Evolutionary conservation across 2,888 invertebrate species (phyloP), one percentile per base, ranked within the genome.

Genomic region (Neria commutata): DNA sequence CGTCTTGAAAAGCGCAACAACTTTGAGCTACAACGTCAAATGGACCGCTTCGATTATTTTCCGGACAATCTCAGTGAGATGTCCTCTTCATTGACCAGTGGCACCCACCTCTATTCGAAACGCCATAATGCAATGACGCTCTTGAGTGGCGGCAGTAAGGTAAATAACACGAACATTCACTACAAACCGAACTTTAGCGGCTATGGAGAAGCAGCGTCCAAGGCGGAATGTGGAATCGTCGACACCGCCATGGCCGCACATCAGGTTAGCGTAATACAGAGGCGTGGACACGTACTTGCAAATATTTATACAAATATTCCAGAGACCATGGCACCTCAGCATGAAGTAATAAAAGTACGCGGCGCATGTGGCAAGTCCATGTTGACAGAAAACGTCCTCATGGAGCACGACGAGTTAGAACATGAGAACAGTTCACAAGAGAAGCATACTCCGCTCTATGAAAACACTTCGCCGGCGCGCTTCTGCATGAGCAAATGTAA

Each of bases 121-220:
- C 74, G 75, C 42, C 79, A 78, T 52, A 78, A 76, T 49, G 79
- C 77, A 6, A 76, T 80, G 74, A 80, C 80, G 1, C 86, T 91
- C 17, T 86, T 90, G 60, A 88, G 88, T 59, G 85, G 88, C 0
- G 89, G 90, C 37, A 88, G 89, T 2, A 92, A 92, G 82, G 88
- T 91, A 0, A 91, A 92, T 73, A 92, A 92, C 64, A 91, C 90
- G 0, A 92, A 92, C 75, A 86, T 92, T 63, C 91, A 91, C 70
- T 88, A 78, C 40, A 69, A 72, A 56, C 62, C 71, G 46, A 1
- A 56, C 57, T 19, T 51, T 56, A 49, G 56, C 8, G 54, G 56
- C 2, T 17, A 19, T 5, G 42, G 42, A 4, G 67, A 65, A 4
- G 61, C 60, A 42, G 26, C 48, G 23, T n/a, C 11, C 11, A 23